Evolutionary conservation across 2,888 invertebrate species (phyloP).

Genomic region (Protodeltote pygarga): DNA sequence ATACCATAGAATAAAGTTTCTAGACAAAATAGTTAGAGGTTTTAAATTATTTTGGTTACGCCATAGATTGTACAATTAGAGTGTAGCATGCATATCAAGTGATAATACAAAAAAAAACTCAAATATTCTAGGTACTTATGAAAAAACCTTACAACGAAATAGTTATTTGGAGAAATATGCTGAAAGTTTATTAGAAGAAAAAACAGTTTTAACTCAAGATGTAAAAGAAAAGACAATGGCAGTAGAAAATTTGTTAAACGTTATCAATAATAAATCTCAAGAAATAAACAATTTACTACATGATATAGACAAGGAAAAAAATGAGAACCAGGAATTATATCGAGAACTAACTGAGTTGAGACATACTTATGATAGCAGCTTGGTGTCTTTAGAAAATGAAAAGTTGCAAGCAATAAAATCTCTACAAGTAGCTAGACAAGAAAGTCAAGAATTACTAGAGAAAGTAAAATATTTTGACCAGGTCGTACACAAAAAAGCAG

Average conservation of each 20-base stretch:
- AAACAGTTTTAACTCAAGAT: slow-evolving; percentile 55
- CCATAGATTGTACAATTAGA: too few relatives aligned
- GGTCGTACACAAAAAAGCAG: slow-evolving; percentile 50
- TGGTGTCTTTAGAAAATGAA: slow-evolving; percentile 62
- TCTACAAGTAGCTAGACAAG: slow-evolving; percentile 63
- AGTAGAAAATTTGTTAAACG: slow-evolving; percentile 62
- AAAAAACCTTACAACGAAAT: slow-evolving; percentile 64
- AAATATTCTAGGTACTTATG: slow-evolving; percentile 58
- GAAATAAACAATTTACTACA: slow-evolving; percentile 64
- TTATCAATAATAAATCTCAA: slow-evolving; percentile 65
- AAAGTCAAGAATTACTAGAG: slow-evolving; percentile 69
- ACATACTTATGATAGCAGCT: slow-evolving; percentile 55
- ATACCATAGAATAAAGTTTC: too few relatives aligned
- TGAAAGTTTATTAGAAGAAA: slow-evolving; percentile 61
- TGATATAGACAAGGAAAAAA: slow-evolving; percentile 59
- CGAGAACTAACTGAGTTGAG: slow-evolving; percentile 58
- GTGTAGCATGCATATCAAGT: not conserved
- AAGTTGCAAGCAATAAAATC: slow-evolving; percentile 58
- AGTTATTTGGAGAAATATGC: slow-evolving; percentile 68
- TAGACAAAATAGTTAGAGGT: too few relatives aligned
- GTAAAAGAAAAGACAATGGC: slow-evolving; percentile 62
- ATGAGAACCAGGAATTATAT: slow-evolving; percentile 58
- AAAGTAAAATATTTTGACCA: slow-evolving; percentile 63
- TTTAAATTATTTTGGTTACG: too few relatives aligned
- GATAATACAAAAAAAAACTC: not conserved